phyloP scores from a whole-genome alignment of 2,888 invertebrate genomes.

The Yponomeuta malinellus region DNA sequence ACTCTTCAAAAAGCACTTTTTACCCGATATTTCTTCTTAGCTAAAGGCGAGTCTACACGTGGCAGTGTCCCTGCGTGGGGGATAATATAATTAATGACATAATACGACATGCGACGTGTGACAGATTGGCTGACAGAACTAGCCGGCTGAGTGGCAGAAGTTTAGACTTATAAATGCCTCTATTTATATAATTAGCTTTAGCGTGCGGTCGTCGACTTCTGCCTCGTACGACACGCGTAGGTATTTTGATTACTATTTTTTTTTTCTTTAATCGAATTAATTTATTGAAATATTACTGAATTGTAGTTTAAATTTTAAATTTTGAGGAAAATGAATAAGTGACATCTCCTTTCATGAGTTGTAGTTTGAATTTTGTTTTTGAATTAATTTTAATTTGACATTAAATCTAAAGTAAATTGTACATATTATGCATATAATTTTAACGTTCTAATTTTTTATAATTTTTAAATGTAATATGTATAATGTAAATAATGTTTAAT shows the following conservation, averaged over 20 bases:
- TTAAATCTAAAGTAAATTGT: too few relatives aligned
- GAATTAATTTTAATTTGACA: too few relatives aligned
- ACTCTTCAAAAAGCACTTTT: background rate
- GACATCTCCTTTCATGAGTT: too few relatives aligned
- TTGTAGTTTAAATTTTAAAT: too few relatives aligned
- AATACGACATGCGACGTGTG: background rate
- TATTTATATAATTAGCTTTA: background rate
- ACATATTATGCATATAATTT: too few relatives aligned
- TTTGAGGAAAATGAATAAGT: too few relatives aligned
- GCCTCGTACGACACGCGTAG: background rate
- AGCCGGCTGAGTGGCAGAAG: background rate
- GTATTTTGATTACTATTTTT: background rate
- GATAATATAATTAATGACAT: conserved; percentile 1
- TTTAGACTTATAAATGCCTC: background rate
- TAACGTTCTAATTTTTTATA: too few relatives aligned
- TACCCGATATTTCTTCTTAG: background rate
- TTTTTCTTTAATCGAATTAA: too few relatives aligned
- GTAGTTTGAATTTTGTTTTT: too few relatives aligned
- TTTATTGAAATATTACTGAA: too few relatives aligned
- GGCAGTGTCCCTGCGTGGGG: background rate
- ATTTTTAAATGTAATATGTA: too few relatives aligned
- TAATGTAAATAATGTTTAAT: too few relatives aligned
- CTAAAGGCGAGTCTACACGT: background rate
- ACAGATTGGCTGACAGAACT: background rate
- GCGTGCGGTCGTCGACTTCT: background rate